Percentiles rank a stretch among this genome's conserved stretches.
Evolutionary conservation across 2,113 vertebrate genomes (phyloP).

Genomic region (Noctilio leporinus): DNA sequence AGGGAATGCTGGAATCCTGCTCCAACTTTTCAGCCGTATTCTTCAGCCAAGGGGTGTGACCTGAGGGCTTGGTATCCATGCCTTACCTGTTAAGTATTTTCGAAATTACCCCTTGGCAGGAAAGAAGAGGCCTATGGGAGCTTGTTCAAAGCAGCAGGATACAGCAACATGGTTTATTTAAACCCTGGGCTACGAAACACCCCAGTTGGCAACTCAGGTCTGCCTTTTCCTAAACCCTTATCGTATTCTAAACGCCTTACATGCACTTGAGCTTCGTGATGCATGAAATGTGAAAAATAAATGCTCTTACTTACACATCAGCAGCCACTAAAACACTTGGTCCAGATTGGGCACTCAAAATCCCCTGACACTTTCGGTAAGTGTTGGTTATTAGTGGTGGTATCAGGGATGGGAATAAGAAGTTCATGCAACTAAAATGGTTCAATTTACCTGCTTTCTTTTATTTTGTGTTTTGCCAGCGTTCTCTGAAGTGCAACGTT

Average conservation of each 20-base stretch:
- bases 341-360: background rate
- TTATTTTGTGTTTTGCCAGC: constrained; percentile 81
- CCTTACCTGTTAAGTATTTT: background rate
- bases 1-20: background rate
- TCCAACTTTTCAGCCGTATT: background rate
- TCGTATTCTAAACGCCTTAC: background rate
- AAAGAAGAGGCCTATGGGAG: background rate
- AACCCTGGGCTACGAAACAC: background rate
- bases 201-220: background rate
- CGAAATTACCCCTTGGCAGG: background rate
- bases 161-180: background rate
- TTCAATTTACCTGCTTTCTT: constrained; percentile 84
- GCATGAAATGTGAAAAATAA: background rate
- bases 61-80: background rate
- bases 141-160: background rate
- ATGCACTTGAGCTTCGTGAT: background rate
- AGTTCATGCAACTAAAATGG: background rate
- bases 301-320: background rate
- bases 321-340: background rate
- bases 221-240: background rate
- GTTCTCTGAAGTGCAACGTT: constrained; percentile 89
- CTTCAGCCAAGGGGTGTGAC: background rate
- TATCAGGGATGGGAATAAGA: accelerated
- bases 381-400: background rate
- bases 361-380: background rate